Conservation (phyloP, 1,140 invertebrate species). For the Eumaeus atala region DNA sequence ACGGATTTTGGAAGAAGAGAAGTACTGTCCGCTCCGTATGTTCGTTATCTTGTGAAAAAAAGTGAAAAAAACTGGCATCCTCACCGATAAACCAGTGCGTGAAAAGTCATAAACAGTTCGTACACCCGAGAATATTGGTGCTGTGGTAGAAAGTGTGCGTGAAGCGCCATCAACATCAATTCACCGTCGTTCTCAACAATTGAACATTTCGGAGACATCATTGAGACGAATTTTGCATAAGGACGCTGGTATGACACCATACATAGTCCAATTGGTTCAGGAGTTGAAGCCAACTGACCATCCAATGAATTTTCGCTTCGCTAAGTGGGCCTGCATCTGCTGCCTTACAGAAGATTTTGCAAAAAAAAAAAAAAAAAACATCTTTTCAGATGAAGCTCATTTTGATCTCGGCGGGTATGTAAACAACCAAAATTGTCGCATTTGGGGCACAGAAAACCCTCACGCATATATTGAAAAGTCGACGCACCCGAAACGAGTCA, state of each 20-base stretch:
- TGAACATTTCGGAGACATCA: constrained; percentile 17
- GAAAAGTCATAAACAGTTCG: constrained; percentile 22
- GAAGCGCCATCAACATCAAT: constrained; percentile 14
- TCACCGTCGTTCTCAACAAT: constrained; percentile 16
- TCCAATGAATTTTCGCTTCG: constrained; percentile 16
- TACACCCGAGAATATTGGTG: constrained; percentile 19
- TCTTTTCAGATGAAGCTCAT: background rate
- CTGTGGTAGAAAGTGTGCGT: constrained; percentile 18
- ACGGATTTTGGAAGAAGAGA: constrained; percentile 22
- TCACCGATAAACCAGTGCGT: constrained; percentile 23
- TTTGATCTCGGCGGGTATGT: background rate
- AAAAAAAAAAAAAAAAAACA: constrained; percentile 7
- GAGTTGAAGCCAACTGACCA: constrained; percentile 18
- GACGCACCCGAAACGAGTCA: constrained; percentile 11
- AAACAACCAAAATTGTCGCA: constrained; percentile 7
- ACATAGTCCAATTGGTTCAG: constrained; percentile 15
- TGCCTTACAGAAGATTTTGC: constrained; percentile 13
- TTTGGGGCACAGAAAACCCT: constrained; percentile 7
- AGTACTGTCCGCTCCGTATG: constrained; percentile 20
- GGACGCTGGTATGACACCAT: constrained; percentile 15
- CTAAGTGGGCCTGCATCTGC: constrained; percentile 15
- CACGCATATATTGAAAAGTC: constrained; percentile 10
- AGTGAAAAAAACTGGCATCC: constrained; percentile 22
- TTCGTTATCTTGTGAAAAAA: constrained; percentile 23
- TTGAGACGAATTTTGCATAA: constrained; percentile 16